Conservation (phyloP, 2,888 invertebrate genomes). For the Zygaena filipendulae region DNA sequence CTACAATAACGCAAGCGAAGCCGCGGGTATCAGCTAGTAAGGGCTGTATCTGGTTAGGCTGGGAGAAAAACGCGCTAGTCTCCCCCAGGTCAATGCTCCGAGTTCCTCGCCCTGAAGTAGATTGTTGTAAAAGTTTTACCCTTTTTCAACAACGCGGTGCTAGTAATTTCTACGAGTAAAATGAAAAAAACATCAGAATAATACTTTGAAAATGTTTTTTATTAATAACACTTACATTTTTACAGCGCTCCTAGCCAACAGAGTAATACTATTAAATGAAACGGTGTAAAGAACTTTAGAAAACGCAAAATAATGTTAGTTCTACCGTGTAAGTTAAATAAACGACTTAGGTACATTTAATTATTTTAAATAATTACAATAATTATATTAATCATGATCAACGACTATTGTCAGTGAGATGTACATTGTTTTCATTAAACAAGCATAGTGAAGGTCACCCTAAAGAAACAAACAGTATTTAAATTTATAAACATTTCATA, state of each 20-base stretch:
- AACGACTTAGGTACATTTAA: constrained; percentile 55
- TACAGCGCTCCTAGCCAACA: constrained; percentile 70
- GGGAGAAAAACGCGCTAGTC: no score
- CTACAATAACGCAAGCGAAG: no score
- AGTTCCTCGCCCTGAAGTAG: no score
- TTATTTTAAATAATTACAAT: constrained; percentile 39
- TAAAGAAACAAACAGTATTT: constrained; percentile 62
- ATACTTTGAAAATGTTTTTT: constrained; percentile 69
- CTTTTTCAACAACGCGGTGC: no score
- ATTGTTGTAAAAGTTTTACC: no score
- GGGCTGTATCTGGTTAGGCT: no score
- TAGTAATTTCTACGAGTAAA: constrained; percentile 6
- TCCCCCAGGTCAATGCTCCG: no score
- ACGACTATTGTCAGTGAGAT: constrained; percentile 56
- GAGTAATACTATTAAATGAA: constrained; percentile 67
- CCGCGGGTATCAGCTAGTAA: no score
- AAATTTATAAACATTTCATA: constrained; percentile 69
- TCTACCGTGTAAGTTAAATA: constrained; percentile 62
- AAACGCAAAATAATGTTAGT: constrained; percentile 65
- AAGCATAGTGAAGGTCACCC: constrained; percentile 61
- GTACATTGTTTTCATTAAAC: constrained; percentile 46
- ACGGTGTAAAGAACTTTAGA: constrained; percentile 64
- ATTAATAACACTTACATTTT: constrained; percentile 69
- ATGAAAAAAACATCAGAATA: constrained; percentile 45
- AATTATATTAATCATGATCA: constrained; percentile 36